Conservation (phyloP, 2,113 vertebrate genomes). For the Epinephelus fuscoguttatus region DNA sequence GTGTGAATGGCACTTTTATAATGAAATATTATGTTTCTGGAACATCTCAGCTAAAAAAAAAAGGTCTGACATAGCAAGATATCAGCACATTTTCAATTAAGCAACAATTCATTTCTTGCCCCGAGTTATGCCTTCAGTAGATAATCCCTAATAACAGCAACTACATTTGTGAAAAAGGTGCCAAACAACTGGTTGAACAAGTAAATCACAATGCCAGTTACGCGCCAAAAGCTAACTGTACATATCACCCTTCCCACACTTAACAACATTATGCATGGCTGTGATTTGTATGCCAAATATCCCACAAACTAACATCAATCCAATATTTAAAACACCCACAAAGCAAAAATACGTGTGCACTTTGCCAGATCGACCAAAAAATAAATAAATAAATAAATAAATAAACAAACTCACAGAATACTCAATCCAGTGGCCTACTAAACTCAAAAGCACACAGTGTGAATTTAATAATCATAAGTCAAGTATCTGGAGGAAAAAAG, state of each 20-base stretch:
- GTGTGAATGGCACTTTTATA: conserved; percentile 45
- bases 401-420: background rate
- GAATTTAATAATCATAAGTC: background rate
- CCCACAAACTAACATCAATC: background rate
- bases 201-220: background rate
- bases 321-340: background rate
- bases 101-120: background rate
- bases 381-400: background rate
- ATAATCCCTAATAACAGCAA: background rate
- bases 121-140: background rate
- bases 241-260: background rate
- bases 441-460: conserved; percentile 12
- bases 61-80: background rate
- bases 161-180: background rate
- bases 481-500: background rate
- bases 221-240: background rate
- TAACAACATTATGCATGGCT: background rate
- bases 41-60: background rate
- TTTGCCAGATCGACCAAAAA: background rate
- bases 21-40: conserved; percentile 13
- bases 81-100: background rate
- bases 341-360: background rate
- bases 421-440: conserved; percentile 12
- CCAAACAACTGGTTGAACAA: background rate
- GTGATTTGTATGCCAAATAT: background rate